Evolutionary conservation across 2,113 vertebrate genomes (phyloP), one percentile per base, ranked within the genome.

Genomic region (Aphyosemion australe): DNA sequence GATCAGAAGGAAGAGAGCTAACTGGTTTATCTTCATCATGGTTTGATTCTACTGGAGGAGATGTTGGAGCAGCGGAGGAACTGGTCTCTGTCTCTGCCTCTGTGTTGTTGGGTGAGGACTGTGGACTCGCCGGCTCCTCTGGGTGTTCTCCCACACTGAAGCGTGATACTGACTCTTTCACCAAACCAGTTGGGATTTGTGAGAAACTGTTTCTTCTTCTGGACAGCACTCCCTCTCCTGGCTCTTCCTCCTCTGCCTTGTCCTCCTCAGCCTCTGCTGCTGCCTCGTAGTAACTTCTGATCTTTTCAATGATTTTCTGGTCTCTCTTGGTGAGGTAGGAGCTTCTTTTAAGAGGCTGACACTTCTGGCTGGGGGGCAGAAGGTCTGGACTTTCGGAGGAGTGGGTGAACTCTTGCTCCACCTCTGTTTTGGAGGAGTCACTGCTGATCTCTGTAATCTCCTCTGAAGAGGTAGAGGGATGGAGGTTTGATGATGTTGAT

Each of bases 301-400:
- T 94, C 81, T 94, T 94, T 60, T 94, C 91, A 10, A 94, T 94
- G 49, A 95, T 91, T 60, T 89, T 87, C 62, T 90, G 82, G 72
- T 94, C 91, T 0, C 85, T 87, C 56, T 85, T 87, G 48, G 87
- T 89, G 42, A 88, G 66, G 8, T 83, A 74, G 1, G 82, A 69
- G 2, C 56, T 49, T 69, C 61, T 78, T 12, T 84, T 83, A 11
- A 81, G 82, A 0, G 70, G 55, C 0, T 72, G 74, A 0, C 48
- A 4, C n/a, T 20, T 75, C 5, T 57, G 61, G 13, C 18, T 10
- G 16, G 42, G 34, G 2, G 6, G 43, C 15, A 50, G 56, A 19
- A n/a, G 21, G 0, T 51, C 63, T 43, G 48, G 60, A 53, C 49
- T 50, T 2, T 15, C 8, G n/a, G 21, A 19, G 42, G 61, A 47